These are phyloP conservation scores for Stenotaenia linearis DNA, from an alignment of 2,888 invertebrate genomes.

Conservation along the genomic window DNA sequence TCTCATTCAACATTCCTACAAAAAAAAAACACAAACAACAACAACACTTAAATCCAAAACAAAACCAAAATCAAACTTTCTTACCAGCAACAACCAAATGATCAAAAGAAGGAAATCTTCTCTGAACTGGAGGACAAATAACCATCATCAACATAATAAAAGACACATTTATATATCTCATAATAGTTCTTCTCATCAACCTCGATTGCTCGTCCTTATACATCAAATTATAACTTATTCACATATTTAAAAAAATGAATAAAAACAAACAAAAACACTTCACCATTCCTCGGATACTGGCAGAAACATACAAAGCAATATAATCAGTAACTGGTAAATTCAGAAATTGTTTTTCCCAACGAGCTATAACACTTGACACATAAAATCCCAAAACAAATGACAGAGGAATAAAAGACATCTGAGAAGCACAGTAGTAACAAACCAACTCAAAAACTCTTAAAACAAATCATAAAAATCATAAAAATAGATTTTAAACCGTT, in stretches of 20 bases:
- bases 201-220: slow-evolving; percentile 70
- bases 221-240: too few species aligned
- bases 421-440: slow-evolving; percentile 76
- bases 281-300: slow-evolving; percentile 77
- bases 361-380: slow-evolving; percentile 82
- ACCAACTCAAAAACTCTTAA: slow-evolving; percentile 77
- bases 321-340: slow-evolving; percentile 82
- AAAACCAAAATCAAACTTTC: neutral
- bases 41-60: neutral
- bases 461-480: slow-evolving; percentile 36
- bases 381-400: slow-evolving; percentile 93
- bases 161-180: slow-evolving; percentile 78
- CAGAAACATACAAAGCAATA: slow-evolving; percentile 77
- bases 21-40: too few species aligned
- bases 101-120: slow-evolving; percentile 74
- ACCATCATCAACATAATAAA: slow-evolving; percentile 81
- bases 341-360: slow-evolving; percentile 90
- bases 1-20: slow-evolving; percentile 70
- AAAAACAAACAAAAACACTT: too few species aligned
- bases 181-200: slow-evolving; percentile 73
- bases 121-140: slow-evolving; percentile 81
- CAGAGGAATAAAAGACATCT: slow-evolving; percentile 80
- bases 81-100: slow-evolving; percentile 80
- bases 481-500: slow-evolving; percentile 17
- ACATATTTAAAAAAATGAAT: neutral